These are phyloP conservation scores for Mythimna impura DNA, from an alignment of 2,888 invertebrate genomes.

Conservation along the genomic window DNA sequence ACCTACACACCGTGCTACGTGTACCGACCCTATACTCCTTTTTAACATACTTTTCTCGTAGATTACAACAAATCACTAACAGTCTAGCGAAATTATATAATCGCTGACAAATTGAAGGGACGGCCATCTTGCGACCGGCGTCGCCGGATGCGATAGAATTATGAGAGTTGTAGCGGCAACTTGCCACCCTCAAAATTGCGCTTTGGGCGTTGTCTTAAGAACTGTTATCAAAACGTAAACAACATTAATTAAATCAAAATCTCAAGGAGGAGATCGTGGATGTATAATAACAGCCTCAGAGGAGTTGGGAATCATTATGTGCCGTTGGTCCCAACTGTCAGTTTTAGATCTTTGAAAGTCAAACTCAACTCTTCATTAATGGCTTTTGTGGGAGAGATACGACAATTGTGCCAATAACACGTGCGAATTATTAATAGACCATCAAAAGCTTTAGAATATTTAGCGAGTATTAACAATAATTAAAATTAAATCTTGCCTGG, in stretches of 20 bases:
- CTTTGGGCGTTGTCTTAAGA: neutral
- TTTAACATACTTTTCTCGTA: neutral
- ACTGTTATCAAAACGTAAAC: constrained; percentile 18
- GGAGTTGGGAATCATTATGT: no score
- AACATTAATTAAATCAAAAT: constrained; percentile 9
- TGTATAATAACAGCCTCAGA: neutral
- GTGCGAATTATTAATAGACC: no score
- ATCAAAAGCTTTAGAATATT: no score
- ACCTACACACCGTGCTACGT: no score
- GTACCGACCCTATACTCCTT: no score
- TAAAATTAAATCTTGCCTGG: no score
- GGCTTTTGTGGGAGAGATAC: no score
- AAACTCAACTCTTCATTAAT: no score
- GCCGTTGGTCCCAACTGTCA: no score
- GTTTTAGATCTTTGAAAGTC: no score
- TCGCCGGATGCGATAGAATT: constrained; percentile 27
- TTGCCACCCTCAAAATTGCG: constrained; percentile 22
- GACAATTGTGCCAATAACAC: no score
- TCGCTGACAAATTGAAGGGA: constrained; percentile 45
- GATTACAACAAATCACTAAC: neutral
- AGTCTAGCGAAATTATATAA: constrained; percentile 26
- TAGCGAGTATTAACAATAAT: no score
- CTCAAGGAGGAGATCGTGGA: neutral
- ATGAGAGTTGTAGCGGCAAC: constrained; percentile 17
- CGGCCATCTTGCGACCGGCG: constrained; percentile 18